Conservation (phyloP, 2,888 invertebrate species). For the Geophilus truncorum region DNA sequence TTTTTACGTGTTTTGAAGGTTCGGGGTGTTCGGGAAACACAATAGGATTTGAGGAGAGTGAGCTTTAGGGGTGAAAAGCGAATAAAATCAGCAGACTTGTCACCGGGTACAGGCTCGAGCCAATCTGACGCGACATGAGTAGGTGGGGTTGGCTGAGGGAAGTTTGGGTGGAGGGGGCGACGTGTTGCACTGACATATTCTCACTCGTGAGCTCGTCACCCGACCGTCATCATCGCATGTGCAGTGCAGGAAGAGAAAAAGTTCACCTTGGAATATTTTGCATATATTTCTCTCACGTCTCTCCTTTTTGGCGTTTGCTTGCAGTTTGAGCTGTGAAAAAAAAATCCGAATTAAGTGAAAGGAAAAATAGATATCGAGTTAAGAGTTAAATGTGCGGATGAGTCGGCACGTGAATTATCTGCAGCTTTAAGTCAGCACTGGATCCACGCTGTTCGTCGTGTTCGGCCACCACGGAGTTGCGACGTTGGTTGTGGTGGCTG, state of each 20-base stretch:
- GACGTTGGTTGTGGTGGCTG: slow-evolving; percentile 35
- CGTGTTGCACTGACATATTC: slow-evolving; percentile 23
- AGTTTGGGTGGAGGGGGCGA: slow-evolving; percentile 25
- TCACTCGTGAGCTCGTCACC: slow-evolving; percentile 22
- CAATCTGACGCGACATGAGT: slow-evolving; percentile 24
- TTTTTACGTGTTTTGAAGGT: background rate
- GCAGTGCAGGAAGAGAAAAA: background rate
- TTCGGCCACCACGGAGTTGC: slow-evolving; percentile 31
- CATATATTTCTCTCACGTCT: background rate
- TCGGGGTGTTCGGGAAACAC: background rate
- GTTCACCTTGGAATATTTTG: background rate
- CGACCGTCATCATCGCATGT: slow-evolving; percentile 3
- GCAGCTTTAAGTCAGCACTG: background rate
- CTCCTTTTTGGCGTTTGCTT: background rate
- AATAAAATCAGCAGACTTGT: slow-evolving; percentile 27
- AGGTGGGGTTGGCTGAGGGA: slow-evolving; percentile 13
- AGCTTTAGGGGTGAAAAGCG: background rate
- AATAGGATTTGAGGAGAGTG: background rate
- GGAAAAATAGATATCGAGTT: background rate
- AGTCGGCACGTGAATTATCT: background rate
- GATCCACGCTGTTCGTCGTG: slow-evolving; percentile 11
- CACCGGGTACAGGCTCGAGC: slow-evolving; percentile 25
- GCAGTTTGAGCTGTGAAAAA: background rate
- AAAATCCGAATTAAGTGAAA: background rate
- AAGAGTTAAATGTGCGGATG: background rate